These are phyloP conservation scores for Eurystomus glaucurus DNA, from an alignment of 2,797 vertebrate species.

Conservation along the genomic window DNA sequence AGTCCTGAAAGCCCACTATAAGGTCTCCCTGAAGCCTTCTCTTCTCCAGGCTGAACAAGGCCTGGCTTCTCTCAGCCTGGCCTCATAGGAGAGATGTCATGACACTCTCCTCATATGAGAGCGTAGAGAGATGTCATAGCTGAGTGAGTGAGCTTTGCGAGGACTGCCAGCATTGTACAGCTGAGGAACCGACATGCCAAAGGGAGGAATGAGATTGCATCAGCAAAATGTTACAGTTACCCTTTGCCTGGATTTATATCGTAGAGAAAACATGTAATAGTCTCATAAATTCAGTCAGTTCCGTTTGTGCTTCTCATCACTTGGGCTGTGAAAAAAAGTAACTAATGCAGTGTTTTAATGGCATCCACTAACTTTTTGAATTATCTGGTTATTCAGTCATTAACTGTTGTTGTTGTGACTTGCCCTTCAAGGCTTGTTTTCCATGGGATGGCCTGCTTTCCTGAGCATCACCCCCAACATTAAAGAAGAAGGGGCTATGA, in stretches of 20 bases:
- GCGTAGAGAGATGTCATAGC: not conserved
- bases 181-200: not conserved
- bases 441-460: slow-evolving; percentile 98
- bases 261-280: not conserved
- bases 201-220: not conserved
- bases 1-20: too few relatives aligned
- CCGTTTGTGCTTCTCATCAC: slow-evolving; percentile 6
- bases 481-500: slow-evolving; percentile 98
- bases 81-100: not conserved
- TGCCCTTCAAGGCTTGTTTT: slow-evolving; percentile 90
- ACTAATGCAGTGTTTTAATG: not conserved
- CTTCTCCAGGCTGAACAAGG: too few relatives aligned
- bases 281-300: not conserved
- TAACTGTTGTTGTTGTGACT: slow-evolving; percentile 25
- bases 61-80: not conserved
- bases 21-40: too few relatives aligned
- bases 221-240: not conserved
- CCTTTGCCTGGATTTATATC: not conserved
- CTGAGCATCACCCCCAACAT: slow-evolving; percentile 97
- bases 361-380: not conserved
- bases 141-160: not conserved
- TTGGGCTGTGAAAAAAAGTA: not conserved
- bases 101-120: too few relatives aligned
- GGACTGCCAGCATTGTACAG: not conserved
- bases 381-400: not conserved